Percentiles rank a stretch among this genome's conserved stretches.
phyloP scores from a whole-genome alignment of 2,797 vertebrate genomes.

The Enteromius mattozi region DNA sequence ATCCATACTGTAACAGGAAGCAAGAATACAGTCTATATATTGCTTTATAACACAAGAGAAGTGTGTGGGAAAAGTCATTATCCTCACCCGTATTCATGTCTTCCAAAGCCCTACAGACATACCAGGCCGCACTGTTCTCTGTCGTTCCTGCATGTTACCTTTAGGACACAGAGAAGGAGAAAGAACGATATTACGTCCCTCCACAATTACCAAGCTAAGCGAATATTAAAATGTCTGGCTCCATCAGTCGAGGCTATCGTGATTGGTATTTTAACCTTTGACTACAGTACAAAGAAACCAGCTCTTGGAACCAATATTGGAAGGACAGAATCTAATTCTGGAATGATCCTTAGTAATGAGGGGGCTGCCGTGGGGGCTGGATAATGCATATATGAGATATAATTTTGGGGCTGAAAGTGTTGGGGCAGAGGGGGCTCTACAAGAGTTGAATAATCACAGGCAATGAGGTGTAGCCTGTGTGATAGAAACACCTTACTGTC shows the following conservation, averaged over 20 bases:
- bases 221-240: slow-evolving; percentile 99
- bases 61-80: slow-evolving; percentile 28
- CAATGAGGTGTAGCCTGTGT: slow-evolving; percentile 90
- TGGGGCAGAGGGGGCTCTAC: slow-evolving; percentile 81
- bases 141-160: slow-evolving; percentile 83
- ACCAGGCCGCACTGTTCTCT: slow-evolving; percentile 64
- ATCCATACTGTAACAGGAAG: background rate
- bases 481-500: slow-evolving; percentile 88
- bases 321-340: slow-evolving; percentile 94
- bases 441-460: slow-evolving; percentile 93
- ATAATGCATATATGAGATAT: slow-evolving; percentile 96
- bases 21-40: slow-evolving; percentile 1
- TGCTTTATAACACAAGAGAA: slow-evolving; percentile 20
- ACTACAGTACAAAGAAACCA: slow-evolving; percentile 91
- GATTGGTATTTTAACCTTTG: slow-evolving; percentile 99
- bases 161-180: slow-evolving; percentile 90
- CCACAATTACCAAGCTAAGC: slow-evolving; percentile 94
- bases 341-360: slow-evolving; percentile 99
- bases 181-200: slow-evolving; percentile 90
- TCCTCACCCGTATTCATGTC: slow-evolving; percentile 16
- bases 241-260: slow-evolving; percentile 94
- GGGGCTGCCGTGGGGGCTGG: slow-evolving; percentile 77
- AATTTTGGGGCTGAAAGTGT: slow-evolving; percentile 89
- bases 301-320: slow-evolving; percentile 92
- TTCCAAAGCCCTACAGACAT: slow-evolving; percentile 19